Conservation (phyloP, 2,113 vertebrate species). For the Chloropsis cyanopogon region DNA sequence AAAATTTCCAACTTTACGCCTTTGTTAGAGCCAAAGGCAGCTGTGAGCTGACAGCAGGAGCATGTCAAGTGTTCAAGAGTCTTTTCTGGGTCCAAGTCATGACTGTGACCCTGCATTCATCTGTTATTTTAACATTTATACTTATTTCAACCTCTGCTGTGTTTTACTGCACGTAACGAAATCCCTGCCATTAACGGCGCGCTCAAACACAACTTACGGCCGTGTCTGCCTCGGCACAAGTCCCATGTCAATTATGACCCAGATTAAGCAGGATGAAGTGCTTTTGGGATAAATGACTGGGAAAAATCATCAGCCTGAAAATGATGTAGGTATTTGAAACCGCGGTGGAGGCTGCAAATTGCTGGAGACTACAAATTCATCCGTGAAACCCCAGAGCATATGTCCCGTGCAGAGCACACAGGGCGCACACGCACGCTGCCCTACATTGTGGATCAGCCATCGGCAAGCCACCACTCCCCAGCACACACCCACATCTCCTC, state of each 20-base stretch:
- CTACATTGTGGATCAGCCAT: neutral
- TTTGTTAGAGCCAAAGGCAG: neutral
- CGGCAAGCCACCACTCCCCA: neutral
- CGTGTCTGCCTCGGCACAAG: neutral
- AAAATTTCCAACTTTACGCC: neutral
- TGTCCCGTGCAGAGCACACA: neutral
- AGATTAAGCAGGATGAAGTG: slow-evolving; percentile 34
- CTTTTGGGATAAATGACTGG: slow-evolving; percentile 33
- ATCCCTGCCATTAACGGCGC: neutral
- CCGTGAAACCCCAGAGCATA: slow-evolving; percentile 15
- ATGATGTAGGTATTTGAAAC: neutral
- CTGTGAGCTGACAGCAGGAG: neutral
- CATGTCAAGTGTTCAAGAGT: neutral
- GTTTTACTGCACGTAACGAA: neutral
- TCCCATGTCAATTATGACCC: slow-evolving; percentile 32
- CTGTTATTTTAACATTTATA: neutral
- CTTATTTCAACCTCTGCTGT: neutral
- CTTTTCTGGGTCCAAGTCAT: neutral
- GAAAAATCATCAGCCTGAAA: slow-evolving; percentile 54
- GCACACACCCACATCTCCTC: neutral
- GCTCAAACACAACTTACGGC: neutral
- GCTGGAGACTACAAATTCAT: neutral
- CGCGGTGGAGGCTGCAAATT: neutral
- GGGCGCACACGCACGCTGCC: neutral
- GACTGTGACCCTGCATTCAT: neutral